Conservation (phyloP, 2,113 vertebrate genomes). For the Oophaga pumilio region DNA sequence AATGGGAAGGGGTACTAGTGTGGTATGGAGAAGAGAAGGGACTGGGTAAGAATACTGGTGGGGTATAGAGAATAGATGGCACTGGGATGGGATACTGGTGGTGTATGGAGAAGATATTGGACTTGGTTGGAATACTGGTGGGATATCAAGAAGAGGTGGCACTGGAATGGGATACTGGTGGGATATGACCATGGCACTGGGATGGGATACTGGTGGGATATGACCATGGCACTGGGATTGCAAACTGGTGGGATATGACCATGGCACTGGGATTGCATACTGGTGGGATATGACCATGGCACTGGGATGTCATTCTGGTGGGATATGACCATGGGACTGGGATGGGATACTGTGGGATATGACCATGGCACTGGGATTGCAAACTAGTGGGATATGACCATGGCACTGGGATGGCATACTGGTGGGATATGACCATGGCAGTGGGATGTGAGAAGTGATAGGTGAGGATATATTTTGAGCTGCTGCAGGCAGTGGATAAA, state of each 20-base stretch:
- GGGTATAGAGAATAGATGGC: too few species aligned
- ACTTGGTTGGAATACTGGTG: too few species aligned
- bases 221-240: background rate
- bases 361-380: background rate
- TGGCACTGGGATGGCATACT: background rate
- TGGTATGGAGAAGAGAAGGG: background rate
- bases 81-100: too few species aligned
- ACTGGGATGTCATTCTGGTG: too few species aligned
- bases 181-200: background rate
- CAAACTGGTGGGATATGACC: background rate
- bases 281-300: too few species aligned
- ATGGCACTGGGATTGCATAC: background rate
- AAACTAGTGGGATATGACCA: too few species aligned
- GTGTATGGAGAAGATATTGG: too few species aligned
- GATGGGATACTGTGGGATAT: background rate
- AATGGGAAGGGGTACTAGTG: background rate
- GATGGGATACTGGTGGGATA: background rate
- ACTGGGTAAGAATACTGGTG: too few species aligned
- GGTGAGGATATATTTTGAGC: too few species aligned
- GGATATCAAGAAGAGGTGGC: background rate
- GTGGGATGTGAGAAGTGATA: background rate
- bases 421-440: background rate
- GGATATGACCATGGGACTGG: background rate
- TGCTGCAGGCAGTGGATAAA: too few species aligned
- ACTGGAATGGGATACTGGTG: background rate